Evolutionary conservation across 1,140 invertebrate genomes (phyloP).

Genomic region (Drosophila tropicalis): DNA sequence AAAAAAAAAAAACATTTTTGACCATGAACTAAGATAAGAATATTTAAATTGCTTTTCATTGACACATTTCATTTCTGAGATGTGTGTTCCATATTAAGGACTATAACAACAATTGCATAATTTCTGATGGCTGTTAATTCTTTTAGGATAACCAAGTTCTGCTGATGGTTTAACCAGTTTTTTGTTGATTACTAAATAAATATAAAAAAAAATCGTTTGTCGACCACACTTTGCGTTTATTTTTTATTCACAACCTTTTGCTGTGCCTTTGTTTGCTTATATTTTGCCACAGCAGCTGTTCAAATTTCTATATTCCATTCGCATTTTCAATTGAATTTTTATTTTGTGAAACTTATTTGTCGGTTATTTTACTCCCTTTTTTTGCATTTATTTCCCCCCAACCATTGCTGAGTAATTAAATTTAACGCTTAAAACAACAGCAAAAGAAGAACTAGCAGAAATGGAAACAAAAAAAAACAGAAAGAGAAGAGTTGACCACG

Average conservation of each 20-base stretch:
- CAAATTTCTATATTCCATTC: slow-evolving; percentile 54
- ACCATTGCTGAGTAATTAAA: slow-evolving; percentile 74
- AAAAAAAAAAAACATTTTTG: too few species aligned
- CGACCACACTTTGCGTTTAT: neutral
- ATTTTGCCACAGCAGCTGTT: slow-evolving; percentile 57
- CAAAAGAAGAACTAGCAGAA: slow-evolving; percentile 16
- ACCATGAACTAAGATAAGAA: too few species aligned
- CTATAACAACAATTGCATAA: too few species aligned
- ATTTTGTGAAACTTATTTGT: slow-evolving; percentile 19
- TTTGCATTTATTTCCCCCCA: slow-evolving; percentile 24
- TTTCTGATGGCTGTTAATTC: too few species aligned
- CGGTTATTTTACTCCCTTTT: neutral
- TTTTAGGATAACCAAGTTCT: too few species aligned
- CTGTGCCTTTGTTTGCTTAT: slow-evolving; percentile 44
- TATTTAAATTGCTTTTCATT: too few species aligned
- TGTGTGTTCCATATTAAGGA: too few species aligned
- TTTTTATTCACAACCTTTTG: slow-evolving; percentile 8
- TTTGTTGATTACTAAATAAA: too few species aligned
- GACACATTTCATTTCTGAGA: too few species aligned
- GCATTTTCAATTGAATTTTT: slow-evolving; percentile 42
- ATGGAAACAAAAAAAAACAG: slow-evolving; percentile 17
- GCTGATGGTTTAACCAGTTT: too few species aligned
- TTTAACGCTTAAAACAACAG: slow-evolving; percentile 78
- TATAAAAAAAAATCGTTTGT: neutral
- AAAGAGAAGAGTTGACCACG: slow-evolving; percentile 45